Evolutionary conservation across 2,797 vertebrate species (phyloP).

Genomic region (Naso thynnoides): DNA sequence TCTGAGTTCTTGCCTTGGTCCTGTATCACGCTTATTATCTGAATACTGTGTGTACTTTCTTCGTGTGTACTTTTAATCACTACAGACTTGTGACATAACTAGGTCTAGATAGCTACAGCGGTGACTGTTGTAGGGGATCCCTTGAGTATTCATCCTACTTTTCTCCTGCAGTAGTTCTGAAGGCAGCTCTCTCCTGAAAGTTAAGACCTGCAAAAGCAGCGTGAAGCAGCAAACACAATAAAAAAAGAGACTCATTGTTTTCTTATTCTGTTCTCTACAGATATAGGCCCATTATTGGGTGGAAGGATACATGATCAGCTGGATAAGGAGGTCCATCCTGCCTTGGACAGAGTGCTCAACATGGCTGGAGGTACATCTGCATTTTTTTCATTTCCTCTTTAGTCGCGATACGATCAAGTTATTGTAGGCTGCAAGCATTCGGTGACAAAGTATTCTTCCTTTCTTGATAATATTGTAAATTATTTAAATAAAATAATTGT

Average conservation of each 20-base stretch:
- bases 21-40: constrained; percentile 35
- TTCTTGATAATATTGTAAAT: not conserved
- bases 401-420: constrained; percentile 13
- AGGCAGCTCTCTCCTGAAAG: constrained; percentile 38
- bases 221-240: not conserved
- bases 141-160: constrained; percentile 43
- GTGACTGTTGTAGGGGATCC: constrained; percentile 14
- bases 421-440: not conserved
- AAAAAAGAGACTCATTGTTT: constrained; percentile 1
- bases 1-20: constrained; percentile 16
- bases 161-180: constrained; percentile 5
- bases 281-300: constrained; percentile 90
- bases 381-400: constrained; percentile 48
- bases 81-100: constrained; percentile 55
- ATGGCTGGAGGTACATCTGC: constrained; percentile 89
- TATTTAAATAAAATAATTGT: not conserved
- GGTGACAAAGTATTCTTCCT: not conserved
- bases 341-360: constrained; percentile 87
- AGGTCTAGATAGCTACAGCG: constrained; percentile 46
- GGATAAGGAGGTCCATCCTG: constrained; percentile 88
- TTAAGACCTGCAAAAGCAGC: constrained; percentile 25
- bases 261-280: constrained; percentile 73
- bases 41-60: constrained; percentile 36
- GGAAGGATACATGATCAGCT: constrained; percentile 87
- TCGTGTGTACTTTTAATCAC: constrained; percentile 43